phyloP scores from a whole-genome alignment of 2,113 vertebrate species.

The Pristiophorus japonicus region DNA sequence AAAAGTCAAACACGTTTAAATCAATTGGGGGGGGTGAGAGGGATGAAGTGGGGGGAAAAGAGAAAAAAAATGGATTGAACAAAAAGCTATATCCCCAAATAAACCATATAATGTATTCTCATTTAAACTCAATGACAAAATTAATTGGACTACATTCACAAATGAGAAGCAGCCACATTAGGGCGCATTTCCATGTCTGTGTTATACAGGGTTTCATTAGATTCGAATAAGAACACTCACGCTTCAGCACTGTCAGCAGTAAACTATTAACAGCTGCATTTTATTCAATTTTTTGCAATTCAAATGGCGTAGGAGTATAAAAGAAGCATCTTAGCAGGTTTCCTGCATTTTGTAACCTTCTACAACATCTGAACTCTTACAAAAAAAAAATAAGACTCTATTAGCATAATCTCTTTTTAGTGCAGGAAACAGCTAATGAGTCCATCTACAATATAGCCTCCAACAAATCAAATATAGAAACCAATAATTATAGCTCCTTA shows the following conservation, averaged over 20 bases:
- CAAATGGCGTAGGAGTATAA: background rate
- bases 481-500: too few relatives aligned
- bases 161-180: constrained; percentile 18
- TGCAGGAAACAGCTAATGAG: too few relatives aligned
- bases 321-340: background rate
- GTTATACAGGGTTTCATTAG: background rate
- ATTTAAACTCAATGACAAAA: background rate
- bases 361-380: background rate
- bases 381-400: too few relatives aligned
- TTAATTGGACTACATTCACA: background rate
- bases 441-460: too few relatives aligned
- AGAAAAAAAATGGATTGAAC: background rate
- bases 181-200: background rate
- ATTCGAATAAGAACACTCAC: background rate
- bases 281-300: background rate
- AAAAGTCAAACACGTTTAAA: background rate
- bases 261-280: background rate
- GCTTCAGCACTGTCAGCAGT: background rate
- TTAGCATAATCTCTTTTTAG: too few relatives aligned
- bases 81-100: background rate
- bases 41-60: background rate
- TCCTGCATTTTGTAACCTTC: background rate
- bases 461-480: too few relatives aligned
- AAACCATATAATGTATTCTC: background rate
- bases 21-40: background rate